These are phyloP conservation scores for Donacobius atricapilla DNA, from an alignment of 2,113 vertebrate species.

Conservation along the genomic window DNA sequence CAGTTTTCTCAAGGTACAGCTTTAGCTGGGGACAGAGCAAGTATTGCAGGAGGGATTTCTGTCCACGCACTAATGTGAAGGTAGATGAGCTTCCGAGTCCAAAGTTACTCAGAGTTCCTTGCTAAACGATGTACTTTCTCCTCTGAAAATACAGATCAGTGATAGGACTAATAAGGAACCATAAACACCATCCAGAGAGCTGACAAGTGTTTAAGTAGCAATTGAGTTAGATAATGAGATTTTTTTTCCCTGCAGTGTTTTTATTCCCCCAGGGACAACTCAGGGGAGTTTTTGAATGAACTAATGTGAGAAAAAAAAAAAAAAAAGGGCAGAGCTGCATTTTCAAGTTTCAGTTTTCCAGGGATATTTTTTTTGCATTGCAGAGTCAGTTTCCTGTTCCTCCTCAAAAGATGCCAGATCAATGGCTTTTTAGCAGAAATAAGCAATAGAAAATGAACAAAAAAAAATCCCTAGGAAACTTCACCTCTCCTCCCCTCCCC, in stretches of 20 bases:
- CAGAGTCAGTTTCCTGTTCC: slow-evolving; percentile 31
- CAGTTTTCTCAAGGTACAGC: neutral
- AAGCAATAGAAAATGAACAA: neutral
- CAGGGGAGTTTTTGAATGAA: slow-evolving; percentile 1
- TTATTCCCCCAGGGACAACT: neutral
- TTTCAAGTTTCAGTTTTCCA: slow-evolving; percentile 9
- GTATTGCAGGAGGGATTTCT: neutral
- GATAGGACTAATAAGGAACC: neutral
- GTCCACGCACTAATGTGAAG: neutral
- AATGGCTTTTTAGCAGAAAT: slow-evolving; percentile 14
- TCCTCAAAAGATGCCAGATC: neutral
- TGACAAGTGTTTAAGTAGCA: slow-evolving; percentile 7
- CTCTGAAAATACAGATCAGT: neutral
- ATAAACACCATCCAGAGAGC: neutral
- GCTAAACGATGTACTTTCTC: neutral
- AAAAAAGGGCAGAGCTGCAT: neutral
- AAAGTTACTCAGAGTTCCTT: neutral
- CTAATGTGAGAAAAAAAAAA: neutral
- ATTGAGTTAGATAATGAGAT: neutral
- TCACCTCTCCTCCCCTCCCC: slow-evolving; percentile 8
- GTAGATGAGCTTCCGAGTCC: neutral
- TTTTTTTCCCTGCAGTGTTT: neutral
- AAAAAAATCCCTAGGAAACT: slow-evolving; percentile 14
- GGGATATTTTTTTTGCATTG: neutral
- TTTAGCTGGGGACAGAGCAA: neutral